phyloP scores from a whole-genome alignment of 2,888 invertebrate species.

The Latrodectus elegans region DNA sequence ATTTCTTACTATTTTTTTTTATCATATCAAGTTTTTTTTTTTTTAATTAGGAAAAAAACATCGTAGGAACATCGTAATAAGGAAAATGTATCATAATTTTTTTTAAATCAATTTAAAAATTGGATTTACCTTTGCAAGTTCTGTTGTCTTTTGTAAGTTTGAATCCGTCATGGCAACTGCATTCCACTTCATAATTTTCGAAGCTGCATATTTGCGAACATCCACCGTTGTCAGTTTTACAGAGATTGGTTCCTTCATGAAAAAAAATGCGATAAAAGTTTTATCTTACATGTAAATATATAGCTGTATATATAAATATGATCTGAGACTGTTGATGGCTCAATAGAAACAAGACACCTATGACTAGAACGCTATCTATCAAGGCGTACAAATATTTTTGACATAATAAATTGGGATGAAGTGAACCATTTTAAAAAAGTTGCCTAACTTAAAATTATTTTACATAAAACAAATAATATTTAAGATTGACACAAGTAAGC shows the following conservation, averaged over 20 bases:
- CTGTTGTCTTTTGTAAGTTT: constrained; percentile 9
- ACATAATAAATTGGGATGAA: background rate
- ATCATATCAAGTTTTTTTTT: too few species aligned
- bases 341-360: constrained; percentile 14
- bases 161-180: constrained; percentile 26
- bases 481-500: too few species aligned
- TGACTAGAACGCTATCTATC: background rate
- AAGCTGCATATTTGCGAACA: constrained; percentile 21
- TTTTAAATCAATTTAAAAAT: background rate
- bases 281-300: background rate
- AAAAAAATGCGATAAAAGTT: background rate
- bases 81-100: too few species aligned
- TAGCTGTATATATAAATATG: background rate
- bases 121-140: constrained; percentile 33
- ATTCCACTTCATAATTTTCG: background rate
- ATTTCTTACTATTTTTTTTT: too few species aligned
- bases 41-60: too few species aligned
- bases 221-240: constrained; percentile 16
- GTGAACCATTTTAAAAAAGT: background rate
- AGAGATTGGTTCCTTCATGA: constrained; percentile 16
- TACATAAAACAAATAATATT: too few species aligned
- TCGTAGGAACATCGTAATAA: too few species aligned
- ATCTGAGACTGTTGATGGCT: constrained; percentile 10
- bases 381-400: background rate
- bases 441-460: background rate